Conservation (phyloP, 2,113 vertebrate genomes). For the Scortum barcoo region DNA sequence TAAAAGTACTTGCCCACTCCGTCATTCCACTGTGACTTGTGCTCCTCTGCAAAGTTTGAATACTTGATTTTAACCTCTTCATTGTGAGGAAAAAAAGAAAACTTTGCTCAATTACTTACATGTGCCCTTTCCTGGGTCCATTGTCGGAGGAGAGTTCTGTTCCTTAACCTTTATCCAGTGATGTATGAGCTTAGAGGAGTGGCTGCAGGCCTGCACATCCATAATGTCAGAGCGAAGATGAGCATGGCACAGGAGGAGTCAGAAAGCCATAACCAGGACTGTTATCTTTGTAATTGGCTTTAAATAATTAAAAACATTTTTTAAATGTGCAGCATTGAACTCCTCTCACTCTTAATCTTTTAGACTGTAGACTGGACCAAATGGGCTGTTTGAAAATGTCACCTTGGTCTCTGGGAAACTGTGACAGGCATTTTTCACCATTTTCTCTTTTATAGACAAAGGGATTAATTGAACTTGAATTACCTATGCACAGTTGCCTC, state of each 20-base stretch:
- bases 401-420: not conserved
- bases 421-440: not conserved
- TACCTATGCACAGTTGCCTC: no score
- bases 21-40: slow-evolving; percentile 4
- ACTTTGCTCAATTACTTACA: slow-evolving; percentile 73
- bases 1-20: slow-evolving; percentile 6
- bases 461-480: not conserved
- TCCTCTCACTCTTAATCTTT: slow-evolving; percentile 18
- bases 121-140: slow-evolving; percentile 70
- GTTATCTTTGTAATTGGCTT: slow-evolving; percentile 71
- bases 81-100: slow-evolving; percentile 49
- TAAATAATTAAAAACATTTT: slow-evolving; percentile 65
- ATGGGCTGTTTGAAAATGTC: not conserved
- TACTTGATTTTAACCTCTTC: slow-evolving; percentile 66
- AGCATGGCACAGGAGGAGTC: slow-evolving; percentile 46
- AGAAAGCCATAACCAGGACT: slow-evolving; percentile 50
- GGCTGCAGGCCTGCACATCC: slow-evolving; percentile 71
- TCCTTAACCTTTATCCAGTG: slow-evolving; percentile 81
- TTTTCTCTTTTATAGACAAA: not conserved
- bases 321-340: not conserved
- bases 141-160: slow-evolving; percentile 68
- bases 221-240: slow-evolving; percentile 62
- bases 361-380: not conserved
- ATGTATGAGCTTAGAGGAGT: slow-evolving; percentile 71
- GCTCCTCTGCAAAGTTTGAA: slow-evolving; percentile 46